Conservation (phyloP, 1,140 invertebrate species). For the Nasonia vitripennis region DNA sequence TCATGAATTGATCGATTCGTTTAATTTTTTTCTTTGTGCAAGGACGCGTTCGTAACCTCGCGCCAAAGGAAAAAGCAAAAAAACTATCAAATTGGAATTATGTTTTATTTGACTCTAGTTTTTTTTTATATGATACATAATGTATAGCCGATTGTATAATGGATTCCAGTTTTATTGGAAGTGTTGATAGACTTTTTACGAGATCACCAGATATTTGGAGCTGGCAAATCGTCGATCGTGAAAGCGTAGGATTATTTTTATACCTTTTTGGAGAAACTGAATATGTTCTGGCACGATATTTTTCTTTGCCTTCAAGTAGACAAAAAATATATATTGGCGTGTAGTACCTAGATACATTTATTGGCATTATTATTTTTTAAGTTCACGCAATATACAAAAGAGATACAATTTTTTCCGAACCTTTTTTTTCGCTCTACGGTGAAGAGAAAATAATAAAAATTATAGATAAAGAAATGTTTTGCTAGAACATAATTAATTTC, state of each 20-base stretch:
- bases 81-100: conserved; percentile 53
- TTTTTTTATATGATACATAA: conserved; percentile 66
- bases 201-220: conserved; percentile 56
- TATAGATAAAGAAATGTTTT: conserved; percentile 53
- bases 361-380: conserved; percentile 50
- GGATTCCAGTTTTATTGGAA: conserved; percentile 75
- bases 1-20: conserved; percentile 56
- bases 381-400: conserved; percentile 11
- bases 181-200: conserved; percentile 66
- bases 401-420: neutral
- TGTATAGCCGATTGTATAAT: conserved; percentile 66
- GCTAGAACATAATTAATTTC: conserved; percentile 63
- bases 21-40: conserved; percentile 47
- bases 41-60: conserved; percentile 43
- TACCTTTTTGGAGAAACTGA: conserved; percentile 62
- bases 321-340: conserved; percentile 49
- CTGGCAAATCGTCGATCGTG: conserved; percentile 61
- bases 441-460: conserved; percentile 32
- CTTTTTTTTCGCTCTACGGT: neutral
- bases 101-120: conserved; percentile 62
- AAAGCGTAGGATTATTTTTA: conserved; percentile 64
- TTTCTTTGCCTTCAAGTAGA: conserved; percentile 40
- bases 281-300: conserved; percentile 62
- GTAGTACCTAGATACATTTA: conserved; percentile 50
- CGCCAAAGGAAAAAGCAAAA: conserved; percentile 50